These are phyloP conservation scores for Myotis yumanensis DNA, from an alignment of 2,113 vertebrate species.

Conservation along the genomic window DNA sequence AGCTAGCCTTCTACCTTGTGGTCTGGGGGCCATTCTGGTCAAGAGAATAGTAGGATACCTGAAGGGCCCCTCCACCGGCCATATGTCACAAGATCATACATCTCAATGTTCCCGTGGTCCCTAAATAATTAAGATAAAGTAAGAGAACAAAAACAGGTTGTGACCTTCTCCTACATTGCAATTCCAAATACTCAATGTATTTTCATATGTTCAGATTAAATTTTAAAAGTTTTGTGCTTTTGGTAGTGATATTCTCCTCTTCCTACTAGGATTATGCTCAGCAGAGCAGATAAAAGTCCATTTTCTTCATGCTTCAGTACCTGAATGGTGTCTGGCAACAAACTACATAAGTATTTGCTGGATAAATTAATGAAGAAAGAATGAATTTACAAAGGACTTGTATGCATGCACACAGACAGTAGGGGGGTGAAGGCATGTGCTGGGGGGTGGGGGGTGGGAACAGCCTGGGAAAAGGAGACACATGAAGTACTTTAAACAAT, in stretches of 20 bases:
- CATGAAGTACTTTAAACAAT: too few relatives aligned
- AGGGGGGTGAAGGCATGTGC: too few relatives aligned
- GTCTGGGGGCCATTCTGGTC: accelerated
- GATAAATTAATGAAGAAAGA: neutral
- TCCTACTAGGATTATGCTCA: neutral
- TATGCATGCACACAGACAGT: too few relatives aligned
- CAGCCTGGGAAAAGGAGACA: too few relatives aligned
- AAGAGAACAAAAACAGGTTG: neutral
- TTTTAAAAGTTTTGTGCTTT: neutral
- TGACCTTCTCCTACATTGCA: neutral
- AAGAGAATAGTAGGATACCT: neutral
- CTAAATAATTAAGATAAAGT: neutral
- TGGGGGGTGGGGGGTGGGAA: too few relatives aligned
- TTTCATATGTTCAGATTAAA: neutral
- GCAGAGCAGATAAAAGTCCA: neutral
- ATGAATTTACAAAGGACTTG: neutral
- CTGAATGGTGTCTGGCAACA: neutral
- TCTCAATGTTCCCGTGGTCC: neutral
- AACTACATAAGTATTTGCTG: neutral
- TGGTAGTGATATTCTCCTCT: neutral
- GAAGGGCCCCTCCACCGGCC: too few relatives aligned
- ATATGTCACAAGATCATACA: neutral
- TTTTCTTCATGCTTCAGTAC: neutral
- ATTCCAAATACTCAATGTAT: neutral
- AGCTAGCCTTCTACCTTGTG: neutral